phyloP scores from a whole-genome alignment of 2,888 invertebrate genomes.

The Epistrophe eligans region DNA sequence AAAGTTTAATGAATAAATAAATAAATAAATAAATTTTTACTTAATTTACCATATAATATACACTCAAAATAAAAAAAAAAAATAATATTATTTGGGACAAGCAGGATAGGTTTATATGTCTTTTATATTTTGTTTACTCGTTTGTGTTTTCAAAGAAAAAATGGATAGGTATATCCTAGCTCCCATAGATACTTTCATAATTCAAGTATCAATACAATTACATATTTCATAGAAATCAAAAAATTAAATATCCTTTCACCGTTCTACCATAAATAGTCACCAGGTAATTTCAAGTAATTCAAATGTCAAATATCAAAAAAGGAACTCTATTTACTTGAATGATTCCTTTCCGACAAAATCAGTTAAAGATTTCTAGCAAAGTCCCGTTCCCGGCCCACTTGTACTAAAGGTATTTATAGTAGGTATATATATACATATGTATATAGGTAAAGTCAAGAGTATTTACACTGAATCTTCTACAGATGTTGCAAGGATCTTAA shows the following conservation, averaged over 20 bases:
- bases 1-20: too few relatives aligned
- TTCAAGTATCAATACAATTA: neutral
- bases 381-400: neutral
- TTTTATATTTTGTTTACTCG: too few relatives aligned
- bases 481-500: constrained; percentile 54
- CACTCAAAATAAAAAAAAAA: too few relatives aligned
- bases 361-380: constrained; percentile 33
- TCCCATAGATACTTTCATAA: too few relatives aligned
- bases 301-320: constrained; percentile 15
- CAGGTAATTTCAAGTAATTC: constrained; percentile 15
- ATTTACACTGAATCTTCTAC: constrained; percentile 58
- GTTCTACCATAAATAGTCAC: neutral
- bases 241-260: neutral
- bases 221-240: neutral
- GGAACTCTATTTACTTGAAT: constrained; percentile 52
- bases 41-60: too few relatives aligned
- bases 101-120: too few relatives aligned
- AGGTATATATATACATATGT: neutral
- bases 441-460: constrained; percentile 29
- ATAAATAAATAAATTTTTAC: too few relatives aligned
- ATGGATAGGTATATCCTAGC: too few relatives aligned
- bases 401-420: too few relatives aligned
- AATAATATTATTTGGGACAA: too few relatives aligned
- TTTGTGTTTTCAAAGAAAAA: too few relatives aligned
- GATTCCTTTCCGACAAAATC: constrained; percentile 39